Evolutionary conservation across 1,140 invertebrate species (phyloP).

Genomic region (Papilio dardanus): DNA sequence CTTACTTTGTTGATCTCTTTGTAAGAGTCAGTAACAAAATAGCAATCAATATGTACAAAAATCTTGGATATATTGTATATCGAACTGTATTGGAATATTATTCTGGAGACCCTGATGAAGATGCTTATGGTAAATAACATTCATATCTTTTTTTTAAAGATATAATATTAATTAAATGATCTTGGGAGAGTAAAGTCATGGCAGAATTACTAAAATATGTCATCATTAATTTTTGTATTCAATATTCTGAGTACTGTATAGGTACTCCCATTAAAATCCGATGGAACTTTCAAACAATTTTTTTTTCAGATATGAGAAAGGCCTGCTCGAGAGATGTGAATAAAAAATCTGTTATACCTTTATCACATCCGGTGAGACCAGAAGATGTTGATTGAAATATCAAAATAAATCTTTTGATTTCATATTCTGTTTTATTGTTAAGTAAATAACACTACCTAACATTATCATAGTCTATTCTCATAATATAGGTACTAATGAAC

Average conservation of each 20-base stretch:
- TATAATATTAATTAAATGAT: too few relatives aligned
- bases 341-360: slow-evolving; percentile 96
- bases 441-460: slow-evolving; percentile 7
- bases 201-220: too few relatives aligned
- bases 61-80: slow-evolving; percentile 98
- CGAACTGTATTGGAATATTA: slow-evolving; percentile 98
- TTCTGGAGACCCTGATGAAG: slow-evolving; percentile 97
- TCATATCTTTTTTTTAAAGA: slow-evolving; percentile 34
- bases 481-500: neutral
- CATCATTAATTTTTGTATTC: too few relatives aligned
- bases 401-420: slow-evolving; percentile 10
- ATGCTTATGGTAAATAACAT: slow-evolving; percentile 94
- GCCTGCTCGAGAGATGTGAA: slow-evolving; percentile 95
- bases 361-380: slow-evolving; percentile 95
- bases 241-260: too few relatives aligned
- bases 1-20: slow-evolving; percentile 99
- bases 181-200: too few relatives aligned
- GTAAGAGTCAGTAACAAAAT: slow-evolving; percentile 98
- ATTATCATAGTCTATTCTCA: neutral
- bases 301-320: slow-evolving; percentile 97
- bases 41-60: slow-evolving; percentile 98
- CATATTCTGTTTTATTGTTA: slow-evolving; percentile 31
- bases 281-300: neutral
- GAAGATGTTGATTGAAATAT: slow-evolving; percentile 94
- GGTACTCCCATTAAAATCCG: too few relatives aligned